Conservation (phyloP, 2,888 invertebrate genomes). For the Lasiommata megera region DNA sequence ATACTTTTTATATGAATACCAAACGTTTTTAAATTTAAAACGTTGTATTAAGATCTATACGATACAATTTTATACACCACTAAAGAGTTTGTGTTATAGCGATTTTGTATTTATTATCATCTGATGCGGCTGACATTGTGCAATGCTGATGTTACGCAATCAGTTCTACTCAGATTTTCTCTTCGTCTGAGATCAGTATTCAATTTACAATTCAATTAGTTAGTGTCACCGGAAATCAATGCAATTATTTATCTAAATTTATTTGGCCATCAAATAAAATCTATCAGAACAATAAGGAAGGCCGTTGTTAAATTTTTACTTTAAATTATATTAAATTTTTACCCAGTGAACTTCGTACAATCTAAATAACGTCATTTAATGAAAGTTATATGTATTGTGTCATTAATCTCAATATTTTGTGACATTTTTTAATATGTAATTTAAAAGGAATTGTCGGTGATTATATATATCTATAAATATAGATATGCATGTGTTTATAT, state of each 20-base stretch:
- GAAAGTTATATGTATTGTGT: no score
- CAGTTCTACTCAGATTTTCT: slow-evolving; percentile 1
- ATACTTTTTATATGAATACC: background rate
- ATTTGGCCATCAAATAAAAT: background rate
- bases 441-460: no score
- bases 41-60: slow-evolving; percentile 1
- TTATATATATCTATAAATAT: no score
- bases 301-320: background rate
- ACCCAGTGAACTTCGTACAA: no score
- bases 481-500: no score
- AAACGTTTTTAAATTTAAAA: background rate
- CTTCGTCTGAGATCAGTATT: slow-evolving; percentile 5
- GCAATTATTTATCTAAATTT: background rate
- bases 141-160: slow-evolving; percentile 5
- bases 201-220: background rate
- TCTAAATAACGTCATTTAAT: no score
- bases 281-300: background rate
- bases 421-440: background rate
- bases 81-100: slow-evolving; percentile 3
- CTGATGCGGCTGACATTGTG: background rate
- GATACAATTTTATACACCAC: slow-evolving; percentile 1
- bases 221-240: background rate
- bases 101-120: background rate
- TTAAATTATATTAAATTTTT: background rate
- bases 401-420: no score